Evolutionary conservation across 2,888 invertebrate genomes (phyloP).

Genomic region (Orchestes rusci): DNA sequence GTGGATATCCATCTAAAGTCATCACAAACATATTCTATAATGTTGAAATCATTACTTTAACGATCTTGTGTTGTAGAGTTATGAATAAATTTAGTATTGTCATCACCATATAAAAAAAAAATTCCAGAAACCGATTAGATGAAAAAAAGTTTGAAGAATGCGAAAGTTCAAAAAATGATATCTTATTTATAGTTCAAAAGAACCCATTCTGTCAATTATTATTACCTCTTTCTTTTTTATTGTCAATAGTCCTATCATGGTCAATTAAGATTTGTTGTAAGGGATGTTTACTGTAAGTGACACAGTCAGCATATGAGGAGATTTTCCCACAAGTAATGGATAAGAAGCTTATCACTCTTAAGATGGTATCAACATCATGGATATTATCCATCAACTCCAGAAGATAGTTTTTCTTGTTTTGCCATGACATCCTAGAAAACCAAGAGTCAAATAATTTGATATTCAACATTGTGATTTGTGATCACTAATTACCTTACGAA

Average conservation of each 20-base stretch:
- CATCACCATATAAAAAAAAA: not conserved
- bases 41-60: too few relatives aligned
- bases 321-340: constrained; percentile 14
- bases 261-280: constrained; percentile 28
- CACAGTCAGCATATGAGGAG: constrained; percentile 11
- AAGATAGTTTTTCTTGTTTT: constrained; percentile 12
- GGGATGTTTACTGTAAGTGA: constrained; percentile 17
- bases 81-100: not conserved
- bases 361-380: constrained; percentile 3
- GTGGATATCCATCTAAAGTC: constrained; percentile 29
- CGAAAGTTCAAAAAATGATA: too few relatives aligned
- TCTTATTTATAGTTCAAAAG: too few relatives aligned
- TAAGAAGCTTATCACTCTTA: constrained; percentile 10
- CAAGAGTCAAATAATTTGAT: too few relatives aligned
- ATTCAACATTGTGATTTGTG: too few relatives aligned
- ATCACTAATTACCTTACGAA: constrained; percentile 17
- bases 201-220: not conserved
- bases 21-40: constrained; percentile 20
- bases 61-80: too few relatives aligned
- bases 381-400: constrained; percentile 7
- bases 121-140: not conserved
- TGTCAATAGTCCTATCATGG: constrained; percentile 30
- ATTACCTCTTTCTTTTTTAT: constrained; percentile 18
- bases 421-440: constrained; percentile 14
- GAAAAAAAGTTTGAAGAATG: too few relatives aligned